Conservation (phyloP, 2,888 invertebrate genomes). For the Chorisops tibialis region DNA sequence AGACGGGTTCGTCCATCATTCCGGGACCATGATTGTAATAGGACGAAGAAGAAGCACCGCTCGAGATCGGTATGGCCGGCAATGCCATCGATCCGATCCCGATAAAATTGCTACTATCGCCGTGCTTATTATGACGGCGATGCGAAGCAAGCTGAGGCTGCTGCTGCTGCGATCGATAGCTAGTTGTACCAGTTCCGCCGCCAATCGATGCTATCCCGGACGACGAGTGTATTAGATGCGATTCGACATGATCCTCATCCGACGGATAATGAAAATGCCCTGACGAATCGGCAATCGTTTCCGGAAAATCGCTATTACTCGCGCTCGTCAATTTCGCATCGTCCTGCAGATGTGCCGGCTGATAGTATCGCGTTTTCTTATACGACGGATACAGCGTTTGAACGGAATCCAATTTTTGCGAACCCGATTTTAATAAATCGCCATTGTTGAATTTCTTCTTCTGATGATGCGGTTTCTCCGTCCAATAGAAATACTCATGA, state of each 20-base stretch:
- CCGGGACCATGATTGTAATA: slow-evolving; percentile 34
- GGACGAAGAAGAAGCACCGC: neutral
- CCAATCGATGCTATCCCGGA: slow-evolving; percentile 16
- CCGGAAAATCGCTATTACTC: slow-evolving; percentile 27
- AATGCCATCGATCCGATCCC: slow-evolving; percentile 11
- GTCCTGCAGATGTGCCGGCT: slow-evolving; percentile 32
- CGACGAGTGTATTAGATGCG: slow-evolving; percentile 18
- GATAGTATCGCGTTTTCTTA: slow-evolving; percentile 39
- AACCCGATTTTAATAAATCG: neutral
- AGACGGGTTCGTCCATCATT: slow-evolving; percentile 45
- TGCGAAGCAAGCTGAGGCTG: slow-evolving; percentile 31
- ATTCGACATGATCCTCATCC: slow-evolving; percentile 29
- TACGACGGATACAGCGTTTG: slow-evolving; percentile 47
- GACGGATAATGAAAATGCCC: slow-evolving; percentile 22
- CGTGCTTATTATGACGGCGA: slow-evolving; percentile 44
- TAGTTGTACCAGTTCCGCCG: neutral
- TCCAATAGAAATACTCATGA: slow-evolving; percentile 51
- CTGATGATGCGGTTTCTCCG: slow-evolving; percentile 39
- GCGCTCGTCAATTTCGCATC: slow-evolving; percentile 20
- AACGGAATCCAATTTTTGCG: slow-evolving; percentile 21
- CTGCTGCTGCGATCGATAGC: slow-evolving; percentile 4
- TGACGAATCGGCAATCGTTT: slow-evolving; percentile 19
- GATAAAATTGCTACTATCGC: slow-evolving; percentile 39
- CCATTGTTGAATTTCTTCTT: slow-evolving; percentile 35
- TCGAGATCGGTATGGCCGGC: slow-evolving; percentile 5